phyloP scores from a whole-genome alignment of 2,113 vertebrate species.

The Apaloderma vittatum region DNA sequence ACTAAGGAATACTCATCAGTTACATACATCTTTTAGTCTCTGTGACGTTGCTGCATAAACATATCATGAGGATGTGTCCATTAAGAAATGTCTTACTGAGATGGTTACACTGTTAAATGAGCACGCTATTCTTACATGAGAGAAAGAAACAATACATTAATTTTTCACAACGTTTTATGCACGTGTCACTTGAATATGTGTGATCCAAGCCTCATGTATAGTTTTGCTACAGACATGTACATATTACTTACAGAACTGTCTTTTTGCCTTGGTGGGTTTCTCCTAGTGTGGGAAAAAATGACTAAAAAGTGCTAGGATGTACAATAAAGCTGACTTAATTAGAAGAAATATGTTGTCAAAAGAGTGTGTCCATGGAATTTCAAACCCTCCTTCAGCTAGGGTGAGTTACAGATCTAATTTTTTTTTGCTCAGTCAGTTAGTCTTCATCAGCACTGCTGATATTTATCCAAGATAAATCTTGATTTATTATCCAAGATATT shows the following conservation, averaged over 20 bases:
- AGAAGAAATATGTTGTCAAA: background rate
- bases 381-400: background rate
- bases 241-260: background rate
- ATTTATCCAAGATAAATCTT: too few relatives aligned
- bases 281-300: background rate
- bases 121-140: background rate
- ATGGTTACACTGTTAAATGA: fast-evolving
- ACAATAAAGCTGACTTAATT: background rate
- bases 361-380: background rate
- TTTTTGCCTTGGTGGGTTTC: background rate
- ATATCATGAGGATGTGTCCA: fast-evolving
- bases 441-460: background rate
- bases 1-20: fast-evolving
- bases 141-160: background rate
- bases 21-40: background rate
- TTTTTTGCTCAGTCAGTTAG: background rate
- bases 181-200: background rate
- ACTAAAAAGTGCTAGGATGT: background rate
- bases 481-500: background rate
- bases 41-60: background rate
- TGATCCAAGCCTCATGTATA: background rate
- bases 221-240: background rate
- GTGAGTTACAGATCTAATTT: background rate
- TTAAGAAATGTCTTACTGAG: background rate
- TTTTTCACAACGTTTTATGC: background rate